A percentile compares a stretch with the other conserved stretches of the same genome.
Evolutionary conservation across 2,113 vertebrate genomes (phyloP).

Genomic region (Carettochelys insculpta): DNA sequence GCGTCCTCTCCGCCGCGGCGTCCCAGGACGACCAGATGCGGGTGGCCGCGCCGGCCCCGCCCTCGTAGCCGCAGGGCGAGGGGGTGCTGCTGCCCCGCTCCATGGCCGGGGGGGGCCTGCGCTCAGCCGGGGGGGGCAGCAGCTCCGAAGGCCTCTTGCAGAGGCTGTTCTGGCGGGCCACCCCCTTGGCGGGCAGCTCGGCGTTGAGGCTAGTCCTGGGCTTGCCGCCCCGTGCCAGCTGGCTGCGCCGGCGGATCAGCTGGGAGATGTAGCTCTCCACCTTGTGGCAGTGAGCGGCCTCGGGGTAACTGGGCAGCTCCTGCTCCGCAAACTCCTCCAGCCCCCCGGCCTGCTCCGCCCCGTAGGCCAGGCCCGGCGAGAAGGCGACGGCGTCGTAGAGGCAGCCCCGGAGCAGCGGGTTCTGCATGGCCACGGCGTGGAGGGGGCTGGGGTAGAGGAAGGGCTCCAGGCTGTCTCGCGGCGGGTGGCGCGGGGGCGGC

Average conservation of each 20-base stretch:
- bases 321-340: background rate
- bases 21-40: conserved; percentile 6
- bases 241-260: conserved; percentile 79
- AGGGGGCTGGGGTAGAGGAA: conserved; percentile 74
- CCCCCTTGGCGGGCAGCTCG: conserved; percentile 63
- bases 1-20: background rate
- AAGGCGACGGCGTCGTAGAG: background rate
- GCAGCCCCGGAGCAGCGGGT: conserved; percentile 35
- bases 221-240: conserved; percentile 75
- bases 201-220: conserved; percentile 79
- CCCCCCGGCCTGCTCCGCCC: conserved; percentile 44
- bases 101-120: conserved; percentile 32
- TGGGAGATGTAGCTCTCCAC: conserved; percentile 86
- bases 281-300: conserved; percentile 73
- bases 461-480: conserved; percentile 57
- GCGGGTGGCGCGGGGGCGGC: conserved; percentile 5
- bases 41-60: conserved; percentile 6
- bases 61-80: conserved; percentile 59
- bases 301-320: conserved; percentile 58
- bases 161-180: conserved; percentile 77
- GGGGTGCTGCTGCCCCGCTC: conserved; percentile 59
- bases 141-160: conserved; percentile 74
- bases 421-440: conserved; percentile 70
- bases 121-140: conserved; percentile 43
- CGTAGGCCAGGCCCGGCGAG: conserved; percentile 4